Conservation (phyloP, 2,888 invertebrate species). For the Rhingia campestris region DNA sequence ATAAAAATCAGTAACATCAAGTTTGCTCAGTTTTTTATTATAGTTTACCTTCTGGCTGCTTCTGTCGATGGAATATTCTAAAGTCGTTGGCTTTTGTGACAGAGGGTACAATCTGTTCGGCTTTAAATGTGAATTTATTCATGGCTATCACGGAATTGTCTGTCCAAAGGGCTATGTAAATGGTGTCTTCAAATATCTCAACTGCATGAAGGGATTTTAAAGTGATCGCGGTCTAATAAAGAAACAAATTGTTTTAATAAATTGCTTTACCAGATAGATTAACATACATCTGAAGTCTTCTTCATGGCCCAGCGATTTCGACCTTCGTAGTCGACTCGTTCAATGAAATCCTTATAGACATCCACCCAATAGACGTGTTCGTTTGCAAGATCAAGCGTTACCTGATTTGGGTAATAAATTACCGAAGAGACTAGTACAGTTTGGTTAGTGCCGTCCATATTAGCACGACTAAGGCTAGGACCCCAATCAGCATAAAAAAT, state of each 20-base stretch:
- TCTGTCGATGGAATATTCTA: conserved; percentile 89
- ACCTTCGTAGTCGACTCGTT: conserved; percentile 91
- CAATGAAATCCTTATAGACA: conserved; percentile 90
- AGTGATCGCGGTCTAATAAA: conserved; percentile 78
- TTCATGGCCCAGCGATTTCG: conserved; percentile 84
- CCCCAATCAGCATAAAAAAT: conserved; percentile 93
- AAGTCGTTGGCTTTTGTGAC: conserved; percentile 86
- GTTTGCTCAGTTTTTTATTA: not conserved
- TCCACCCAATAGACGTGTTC: conserved; percentile 91
- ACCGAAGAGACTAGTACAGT: conserved; percentile 86
- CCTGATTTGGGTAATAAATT: conserved; percentile 90
- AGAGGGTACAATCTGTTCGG: conserved; percentile 83
- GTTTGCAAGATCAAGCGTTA: conserved; percentile 88
- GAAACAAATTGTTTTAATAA: conserved; percentile 47
- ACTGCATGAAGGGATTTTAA: conserved; percentile 86
- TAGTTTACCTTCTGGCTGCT: conserved; percentile 87
- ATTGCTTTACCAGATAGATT: not conserved
- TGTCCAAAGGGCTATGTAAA: conserved; percentile 89
- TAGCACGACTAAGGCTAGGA: conserved; percentile 85
- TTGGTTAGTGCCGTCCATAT: conserved; percentile 86
- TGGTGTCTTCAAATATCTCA: conserved; percentile 88
- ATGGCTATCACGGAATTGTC: conserved; percentile 86
- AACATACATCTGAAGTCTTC: conserved; percentile 79
- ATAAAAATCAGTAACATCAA: conserved; percentile 16
- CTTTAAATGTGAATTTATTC: conserved; percentile 84